Base-by-base conservation (phyloP, 2,113 vertebrate species). In the Cairina moschata region DNA sequence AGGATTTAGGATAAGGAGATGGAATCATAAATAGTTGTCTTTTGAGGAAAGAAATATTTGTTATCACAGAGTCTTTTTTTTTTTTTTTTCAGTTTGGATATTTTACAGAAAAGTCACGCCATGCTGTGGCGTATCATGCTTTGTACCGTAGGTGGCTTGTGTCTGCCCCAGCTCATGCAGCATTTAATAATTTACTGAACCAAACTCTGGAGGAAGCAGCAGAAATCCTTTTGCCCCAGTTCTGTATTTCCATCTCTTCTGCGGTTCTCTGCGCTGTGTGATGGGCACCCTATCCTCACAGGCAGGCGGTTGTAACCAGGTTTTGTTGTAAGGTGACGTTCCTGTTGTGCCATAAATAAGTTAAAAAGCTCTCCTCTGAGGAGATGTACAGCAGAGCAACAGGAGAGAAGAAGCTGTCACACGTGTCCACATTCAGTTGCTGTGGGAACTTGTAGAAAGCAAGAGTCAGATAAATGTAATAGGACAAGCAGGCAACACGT, bases 201-300 rank as follows among this genome's bases (percentile, higher is more conserved):
- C 29, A 17, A 26, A 26, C 0, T 0, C 20, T 6, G 8, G n/a
- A 71, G 46, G 73, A 71, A 71, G 75, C 50, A 40, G n/a, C 77
- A 44, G 72, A n/a, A 60, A 55, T 7, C 0, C 26, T 54, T 68
- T 52, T 69, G 23, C 15, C 44, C 26, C 2, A 3, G 1, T 40
- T 56, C 2, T 63, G 34, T 8, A 76, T 73, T 48, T 5, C 62
- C 58, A 29, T 38, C 58, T 60, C 34, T 67, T 68, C 40, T 9
- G 8, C 16, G n/a, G 1, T 22, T 26, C 31, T 59, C 62, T 1
- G 1, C 15, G 26, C 1, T 13, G 54, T 34, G n/a, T 34, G 17
- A 3, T 17, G 16, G 36, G 36, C 54, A 54, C 78, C 0, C 0
- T 8, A 3, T 13, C 75, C 42, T 55, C 42, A 0, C 0, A 2